Evolutionary conservation across 35 echinoderm and acorn worm genomes (phyloP).

Genomic region (Acanthaster planci): DNA sequence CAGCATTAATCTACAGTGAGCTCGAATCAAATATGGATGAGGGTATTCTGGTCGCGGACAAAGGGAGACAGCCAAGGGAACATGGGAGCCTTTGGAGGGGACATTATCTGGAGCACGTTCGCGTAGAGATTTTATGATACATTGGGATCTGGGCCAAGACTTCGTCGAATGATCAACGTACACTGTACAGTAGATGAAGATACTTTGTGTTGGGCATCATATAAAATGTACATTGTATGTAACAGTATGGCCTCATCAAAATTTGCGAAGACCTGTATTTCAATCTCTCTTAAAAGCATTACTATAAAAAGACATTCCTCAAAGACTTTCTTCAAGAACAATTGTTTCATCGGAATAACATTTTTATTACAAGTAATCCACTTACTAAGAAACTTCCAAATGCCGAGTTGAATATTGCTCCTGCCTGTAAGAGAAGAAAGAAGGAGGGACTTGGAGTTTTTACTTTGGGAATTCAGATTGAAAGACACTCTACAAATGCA

Average conservation of each 20-base stretch:
- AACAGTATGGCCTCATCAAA: too few species aligned
- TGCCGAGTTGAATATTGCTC: conserved; percentile 97
- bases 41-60: not conserved
- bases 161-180: not conserved
- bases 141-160: not conserved
- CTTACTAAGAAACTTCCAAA: conserved; percentile 98
- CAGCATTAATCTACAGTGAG: conserved; percentile 1
- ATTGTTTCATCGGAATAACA: too few species aligned
- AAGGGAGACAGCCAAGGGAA: not conserved
- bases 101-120: conserved; percentile 10
- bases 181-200: too few species aligned
- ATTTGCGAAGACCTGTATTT: too few species aligned
- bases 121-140: not conserved
- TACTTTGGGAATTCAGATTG: too few species aligned
- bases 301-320: too few species aligned
- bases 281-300: too few species aligned
- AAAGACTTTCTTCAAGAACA: too few species aligned
- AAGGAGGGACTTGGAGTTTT: conserved; percentile 17
- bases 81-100: not conserved
- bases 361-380: too few species aligned
- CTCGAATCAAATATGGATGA: conserved; percentile 21
- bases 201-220: too few species aligned
- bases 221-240: too few species aligned
- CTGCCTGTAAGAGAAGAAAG: conserved; percentile 65
- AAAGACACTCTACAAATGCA: too few species aligned